Base-by-base conservation (phyloP, 2,113 vertebrate genomes). In the Halichoeres trimaculatus region DNA sequence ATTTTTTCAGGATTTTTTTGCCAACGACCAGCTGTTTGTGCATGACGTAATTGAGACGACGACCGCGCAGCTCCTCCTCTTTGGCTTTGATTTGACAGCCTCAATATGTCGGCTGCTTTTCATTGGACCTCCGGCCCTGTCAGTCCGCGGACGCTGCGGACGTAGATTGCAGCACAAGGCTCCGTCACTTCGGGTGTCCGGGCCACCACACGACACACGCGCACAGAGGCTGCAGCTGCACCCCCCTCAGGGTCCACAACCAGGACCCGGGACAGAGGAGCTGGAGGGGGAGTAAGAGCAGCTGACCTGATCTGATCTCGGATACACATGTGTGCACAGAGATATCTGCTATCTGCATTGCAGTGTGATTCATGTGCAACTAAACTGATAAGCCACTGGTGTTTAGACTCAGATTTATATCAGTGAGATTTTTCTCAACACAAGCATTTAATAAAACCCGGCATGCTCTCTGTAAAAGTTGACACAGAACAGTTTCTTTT, bases 21-120 rank as follows among this genome's bases (percentile, higher is more conserved):
- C 90, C 90, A 92, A 78, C 83, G 90, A 94, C 94, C 94, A 94
- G 93, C 94, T 94, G 94, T 94, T 94, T 91, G 89, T 84, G 89
- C 88, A 92, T 94, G 93, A 95, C 94, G 94, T 95, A 81, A 95
- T 86, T 66, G 36, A 74, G 85, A 91, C 86, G 85, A 87, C 65
- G 82, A 53, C 79, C 84, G 84, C 76, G 81, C 84, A 20, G 88
- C 90, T 78, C 93, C 92, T 77, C 92, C 91, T 84, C 73, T 61
- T 61, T 43, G 58, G 58, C 87, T 83, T 79, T 85, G 90, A 95
- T 95, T 95, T 86, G 93, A 88, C 81, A 68, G 51, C 56, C 74
- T 66, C 62, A 70, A 71, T 76, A 72, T 86, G 88, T 84, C 56
- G 74, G 30, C 60, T 48, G 4, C 9, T 79, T 77, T 41, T 89